These are phyloP conservation scores for Sphaerodactylus townsendi DNA, from an alignment of 2,113 vertebrate species.

Conservation along the genomic window DNA sequence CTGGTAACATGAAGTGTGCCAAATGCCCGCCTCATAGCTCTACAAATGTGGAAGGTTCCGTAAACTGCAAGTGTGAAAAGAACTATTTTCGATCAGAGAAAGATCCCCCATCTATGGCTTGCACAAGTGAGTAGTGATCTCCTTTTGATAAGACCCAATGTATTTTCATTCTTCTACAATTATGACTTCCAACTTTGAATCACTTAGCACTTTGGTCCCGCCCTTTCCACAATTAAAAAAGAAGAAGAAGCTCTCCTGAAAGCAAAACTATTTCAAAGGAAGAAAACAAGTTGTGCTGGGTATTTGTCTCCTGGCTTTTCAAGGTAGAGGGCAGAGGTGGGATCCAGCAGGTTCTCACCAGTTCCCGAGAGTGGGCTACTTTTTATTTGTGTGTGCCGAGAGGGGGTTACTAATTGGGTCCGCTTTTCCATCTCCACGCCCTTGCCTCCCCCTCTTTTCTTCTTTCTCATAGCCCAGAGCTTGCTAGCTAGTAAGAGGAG, in stretches of 20 bases:
- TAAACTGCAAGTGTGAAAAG: constrained; percentile 94
- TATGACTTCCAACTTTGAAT: constrained; percentile 28
- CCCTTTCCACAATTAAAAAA: constrained; percentile 48
- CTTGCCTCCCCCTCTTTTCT: no score
- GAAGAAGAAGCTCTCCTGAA: constrained; percentile 30
- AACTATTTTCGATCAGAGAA: constrained; percentile 95
- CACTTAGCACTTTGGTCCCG: constrained; percentile 47
- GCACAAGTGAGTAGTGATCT: constrained; percentile 88
- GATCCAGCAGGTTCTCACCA: no score
- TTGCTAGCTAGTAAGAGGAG: no score
- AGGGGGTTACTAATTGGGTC: no score
- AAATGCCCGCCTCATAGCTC: constrained; percentile 97
- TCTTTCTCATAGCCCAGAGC: no score
- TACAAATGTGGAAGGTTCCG: constrained; percentile 86
- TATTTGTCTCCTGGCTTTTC: no score
- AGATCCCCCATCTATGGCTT: constrained; percentile 96
- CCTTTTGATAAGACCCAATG: constrained; percentile 53
- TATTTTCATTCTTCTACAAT: constrained; percentile 15
- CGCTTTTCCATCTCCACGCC: no score
- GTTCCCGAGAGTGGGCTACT: no score
- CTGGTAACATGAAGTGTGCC: constrained; percentile 88
- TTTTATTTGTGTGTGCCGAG: no score
- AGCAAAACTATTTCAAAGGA: not conserved
- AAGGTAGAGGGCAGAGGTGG: no score
- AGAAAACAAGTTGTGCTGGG: no score